Evolutionary conservation across 2,888 invertebrate genomes (phyloP), one percentile per base, ranked within the genome.

Genomic region (Limnephilus lunatus): DNA sequence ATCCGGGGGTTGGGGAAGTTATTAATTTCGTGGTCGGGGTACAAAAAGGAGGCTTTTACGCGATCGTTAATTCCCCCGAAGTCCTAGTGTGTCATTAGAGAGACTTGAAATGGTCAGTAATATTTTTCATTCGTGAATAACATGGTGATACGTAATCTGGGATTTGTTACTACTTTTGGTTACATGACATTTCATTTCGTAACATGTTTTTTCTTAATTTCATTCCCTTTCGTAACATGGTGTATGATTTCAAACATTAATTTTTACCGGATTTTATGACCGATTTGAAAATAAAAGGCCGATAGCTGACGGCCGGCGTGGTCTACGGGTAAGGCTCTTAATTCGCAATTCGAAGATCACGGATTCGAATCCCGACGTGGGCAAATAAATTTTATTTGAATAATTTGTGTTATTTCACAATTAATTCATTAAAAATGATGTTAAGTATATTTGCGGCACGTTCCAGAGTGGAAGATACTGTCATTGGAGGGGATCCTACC

Each of bases 1-100:
- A 32, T 30, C 14, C 14, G 32, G 15, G 82, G 31, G 31, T 32
- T 14, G 32, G 32, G 82, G 5, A 25, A 2, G 48, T 15, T 14
- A 39, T 86, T 86, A 35, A 86, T 86, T 86, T 30, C 14, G 35
- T 86, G 5, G 48, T 44, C n/a, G 44, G 39, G 32, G 39, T 30
- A 15, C 48, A 86, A 86, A 85, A 86, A 44, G 48, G 14, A 44
- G 48, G 85, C 48, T 86, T 86, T 86, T 86, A 86, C 12, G 85
- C 12, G n/a, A 44, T 86, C 48, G n/a, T 86, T 86, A 86, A 44
- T 48, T 86, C 48, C 30, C 11, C 85, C 44, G 30, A 86, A 86
- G 19, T 86, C 48, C 48, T 32, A 44, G 39, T 44, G 85, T 44
- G 30, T 30, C 85, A n/a, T 86, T 86, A 86, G n/a, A 48, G 39